Evolutionary conservation across 1,140 invertebrate species (phyloP), one percentile per base, ranked within the genome.

Genomic region (Mesaphorura yosii): DNA sequence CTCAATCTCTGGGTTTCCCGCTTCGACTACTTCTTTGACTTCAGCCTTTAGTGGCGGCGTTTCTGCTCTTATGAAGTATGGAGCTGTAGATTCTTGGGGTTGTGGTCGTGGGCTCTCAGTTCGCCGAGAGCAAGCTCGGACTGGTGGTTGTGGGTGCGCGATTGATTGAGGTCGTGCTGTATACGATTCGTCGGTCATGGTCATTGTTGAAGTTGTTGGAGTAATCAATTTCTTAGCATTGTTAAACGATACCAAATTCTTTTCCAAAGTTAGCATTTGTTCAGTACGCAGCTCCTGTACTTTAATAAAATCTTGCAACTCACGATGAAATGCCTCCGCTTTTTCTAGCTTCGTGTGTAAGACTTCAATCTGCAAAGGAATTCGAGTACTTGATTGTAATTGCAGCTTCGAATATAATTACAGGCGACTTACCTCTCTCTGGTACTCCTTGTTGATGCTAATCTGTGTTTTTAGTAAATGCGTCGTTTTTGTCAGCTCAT

Each of bases 241-340:
- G 12, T 46, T 23, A 15, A 23, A 46, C 7, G 22, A 12, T 23
- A 51, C 57, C 10, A 59, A 29, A n/a, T 41, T 54, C 23, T 42
- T 27, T 47, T 59, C 52, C 19, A 59, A 22, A 10, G 22, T 23
- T n/a, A 17, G 7, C 48, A 59, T 51, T 53, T 55, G 46, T 3
- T 37, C 37, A 15, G 48, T 25, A n/a, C 47, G n/a, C 15, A 47
- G 37, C 25, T 53, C 47, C 29, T 51, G 38, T 3, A 40, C 27
- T 25, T 51, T 46, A 37, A 59, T 34, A 29, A 59, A 38, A 40
- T 59, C 52, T 26, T 55, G 31, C 2, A 53, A 20, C 10, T 55
- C 38, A 22, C 48, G 37, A 41, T 59, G 57, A 38, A 59, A 40
- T 17, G 29, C 15, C n/a, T 59, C 57, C 2, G 52, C 17, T 26